Conservation (phyloP, 2,888 invertebrate genomes). For the Nomada ruficornis region DNA sequence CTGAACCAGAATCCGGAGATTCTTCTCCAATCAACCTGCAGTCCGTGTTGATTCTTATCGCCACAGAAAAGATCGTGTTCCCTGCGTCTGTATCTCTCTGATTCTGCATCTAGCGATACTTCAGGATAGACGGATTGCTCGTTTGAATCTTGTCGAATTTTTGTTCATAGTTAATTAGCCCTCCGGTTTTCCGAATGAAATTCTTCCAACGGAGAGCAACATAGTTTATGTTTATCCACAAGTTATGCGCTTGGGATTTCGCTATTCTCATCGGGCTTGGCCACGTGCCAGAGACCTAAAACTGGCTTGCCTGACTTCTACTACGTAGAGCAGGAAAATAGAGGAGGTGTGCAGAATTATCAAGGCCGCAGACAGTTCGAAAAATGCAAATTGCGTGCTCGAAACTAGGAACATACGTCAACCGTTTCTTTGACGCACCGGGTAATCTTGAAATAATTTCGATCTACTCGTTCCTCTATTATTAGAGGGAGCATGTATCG, state of each 20-base stretch:
- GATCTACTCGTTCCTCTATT: constrained; percentile 1
- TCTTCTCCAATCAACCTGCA: constrained; percentile 14
- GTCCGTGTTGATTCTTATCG: constrained; percentile 12
- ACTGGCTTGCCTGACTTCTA: constrained; percentile 60
- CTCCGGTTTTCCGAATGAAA: too few relatives aligned
- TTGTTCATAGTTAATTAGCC: background rate
- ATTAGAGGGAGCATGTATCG: background rate
- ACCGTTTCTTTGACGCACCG: constrained; percentile 13
- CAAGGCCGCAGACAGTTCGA: constrained; percentile 64
- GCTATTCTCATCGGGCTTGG: constrained; percentile 63
- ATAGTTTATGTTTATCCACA: constrained; percentile 44
- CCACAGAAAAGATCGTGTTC: background rate
- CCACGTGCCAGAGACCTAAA: constrained; percentile 65
- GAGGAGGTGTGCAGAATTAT: constrained; percentile 63
- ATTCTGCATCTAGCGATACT: background rate
- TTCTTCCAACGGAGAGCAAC: background rate
- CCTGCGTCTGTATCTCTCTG: constrained; percentile 7
- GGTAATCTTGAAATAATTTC: constrained; percentile 16
- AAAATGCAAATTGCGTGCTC: constrained; percentile 48
- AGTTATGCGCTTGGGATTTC: constrained; percentile 53
- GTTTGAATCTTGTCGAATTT: background rate
- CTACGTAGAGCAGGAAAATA: constrained; percentile 67
- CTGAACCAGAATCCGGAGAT: constrained; percentile 8
- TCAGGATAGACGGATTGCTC: background rate
- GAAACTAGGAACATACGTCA: constrained; percentile 16